Conservation (phyloP, 1,140 invertebrate genomes). For the Pomacea maculata region DNA sequence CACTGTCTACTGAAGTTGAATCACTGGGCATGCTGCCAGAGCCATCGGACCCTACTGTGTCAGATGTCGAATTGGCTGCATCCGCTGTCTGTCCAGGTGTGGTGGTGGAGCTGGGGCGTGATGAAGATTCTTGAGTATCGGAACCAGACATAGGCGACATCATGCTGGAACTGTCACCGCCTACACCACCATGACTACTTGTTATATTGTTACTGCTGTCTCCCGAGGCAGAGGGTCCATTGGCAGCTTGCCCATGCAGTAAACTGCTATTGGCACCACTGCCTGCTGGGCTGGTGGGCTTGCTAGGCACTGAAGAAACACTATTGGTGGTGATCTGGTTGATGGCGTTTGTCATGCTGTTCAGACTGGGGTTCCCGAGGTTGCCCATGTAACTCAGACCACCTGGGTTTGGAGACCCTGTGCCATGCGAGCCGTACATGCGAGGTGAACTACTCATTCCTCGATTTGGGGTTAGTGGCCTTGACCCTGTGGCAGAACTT, state of each 20-base stretch:
- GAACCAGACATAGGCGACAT: constrained; percentile 32
- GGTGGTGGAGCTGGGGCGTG: constrained; percentile 34
- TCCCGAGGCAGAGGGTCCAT: not conserved
- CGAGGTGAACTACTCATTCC: constrained; percentile 30
- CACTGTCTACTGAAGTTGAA: constrained; percentile 36
- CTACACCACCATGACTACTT: constrained; percentile 3
- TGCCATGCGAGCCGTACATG: constrained; percentile 20
- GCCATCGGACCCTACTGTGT: constrained; percentile 28
- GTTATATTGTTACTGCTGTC: not conserved
- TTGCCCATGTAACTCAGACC: constrained; percentile 37
- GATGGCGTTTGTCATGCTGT: constrained; percentile 46
- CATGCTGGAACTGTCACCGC: not conserved
- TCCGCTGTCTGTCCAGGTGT: constrained; percentile 36
- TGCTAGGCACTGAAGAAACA: constrained; percentile 29
- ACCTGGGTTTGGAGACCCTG: constrained; percentile 23
- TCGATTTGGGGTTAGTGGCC: not conserved
- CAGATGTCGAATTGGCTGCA: constrained; percentile 15
- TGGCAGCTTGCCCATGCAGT: not conserved
- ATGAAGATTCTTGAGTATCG: constrained; percentile 29
- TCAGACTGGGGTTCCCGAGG: constrained; percentile 40
- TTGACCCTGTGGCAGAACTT: constrained; percentile 44
- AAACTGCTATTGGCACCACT: constrained; percentile 6
- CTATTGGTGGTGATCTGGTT: constrained; percentile 44
- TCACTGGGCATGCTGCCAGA: constrained; percentile 33
- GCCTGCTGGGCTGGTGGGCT: constrained; percentile 25